Evolutionary conservation across 2,113 vertebrate genomes (phyloP).

Genomic region (Thalassoma bifasciatum): DNA sequence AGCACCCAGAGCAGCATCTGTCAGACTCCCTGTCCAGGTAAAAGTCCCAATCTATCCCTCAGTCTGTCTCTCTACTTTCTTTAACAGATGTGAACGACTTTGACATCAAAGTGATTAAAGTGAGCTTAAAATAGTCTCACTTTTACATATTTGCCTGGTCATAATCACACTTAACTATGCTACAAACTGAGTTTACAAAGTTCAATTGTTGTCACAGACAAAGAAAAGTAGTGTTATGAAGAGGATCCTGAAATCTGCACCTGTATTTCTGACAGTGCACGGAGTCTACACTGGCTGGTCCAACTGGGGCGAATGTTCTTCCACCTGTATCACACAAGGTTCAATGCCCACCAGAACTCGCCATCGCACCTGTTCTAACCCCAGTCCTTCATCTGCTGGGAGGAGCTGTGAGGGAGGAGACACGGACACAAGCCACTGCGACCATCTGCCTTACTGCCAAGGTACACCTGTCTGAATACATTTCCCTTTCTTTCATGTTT

Average conservation of each 20-base stretch:
- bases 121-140: no score
- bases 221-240: background rate
- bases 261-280: constrained; percentile 41
- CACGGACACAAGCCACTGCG: background rate
- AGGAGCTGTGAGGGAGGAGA: constrained; percentile 1
- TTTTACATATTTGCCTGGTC: no score
- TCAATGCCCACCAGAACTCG: constrained; percentile 15
- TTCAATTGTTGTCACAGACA: no score
- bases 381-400: constrained; percentile 53
- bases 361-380: constrained; percentile 62
- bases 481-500: no score
- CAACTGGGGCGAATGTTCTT: constrained; percentile 59
- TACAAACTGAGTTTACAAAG: no score
- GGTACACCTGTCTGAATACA: constrained; percentile 49
- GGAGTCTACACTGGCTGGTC: constrained; percentile 73
- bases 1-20: constrained; percentile 28
- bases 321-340: constrained; percentile 42
- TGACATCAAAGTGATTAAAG: no score
- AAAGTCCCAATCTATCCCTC: background rate
- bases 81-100: no score
- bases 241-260: no score
- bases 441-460: constrained; percentile 50
- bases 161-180: no score
- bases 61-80: no score
- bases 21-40: constrained; percentile 63